Percentiles rank a stretch among this genome's conserved stretches.
These are phyloP conservation scores for Ectemnius cavifrons DNA, from an alignment of 2,888 invertebrate genomes.

Conservation along the genomic window DNA sequence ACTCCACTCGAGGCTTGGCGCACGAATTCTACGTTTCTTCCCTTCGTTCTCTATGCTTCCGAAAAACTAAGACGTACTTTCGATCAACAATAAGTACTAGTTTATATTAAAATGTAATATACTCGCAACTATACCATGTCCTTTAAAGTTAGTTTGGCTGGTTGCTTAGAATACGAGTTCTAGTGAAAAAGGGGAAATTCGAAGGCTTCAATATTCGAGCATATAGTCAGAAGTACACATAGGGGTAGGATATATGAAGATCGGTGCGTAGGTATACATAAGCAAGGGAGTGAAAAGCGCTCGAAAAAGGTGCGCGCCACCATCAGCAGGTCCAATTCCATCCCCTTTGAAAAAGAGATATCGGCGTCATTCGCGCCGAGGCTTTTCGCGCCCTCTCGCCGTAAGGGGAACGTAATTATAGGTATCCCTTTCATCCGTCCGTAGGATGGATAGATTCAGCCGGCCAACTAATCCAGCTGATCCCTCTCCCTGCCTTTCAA, in stretches of 20 bases:
- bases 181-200: no score
- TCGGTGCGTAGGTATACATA: constrained; percentile 2
- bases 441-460: constrained; percentile 56
- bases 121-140: no score
- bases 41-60: no score
- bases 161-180: no score
- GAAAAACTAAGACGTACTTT: no score
- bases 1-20: background rate
- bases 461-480: constrained; percentile 60
- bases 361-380: constrained; percentile 63
- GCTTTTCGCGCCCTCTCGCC: constrained; percentile 62
- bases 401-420: constrained; percentile 67
- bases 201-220: no score
- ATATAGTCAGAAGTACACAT: no score
- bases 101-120: no score
- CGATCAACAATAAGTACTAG: no score
- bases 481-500: constrained; percentile 58
- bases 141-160: no score
- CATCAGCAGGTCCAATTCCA: constrained; percentile 59
- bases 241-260: no score
- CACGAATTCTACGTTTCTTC: background rate
- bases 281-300: constrained; percentile 27
- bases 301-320: constrained; percentile 45
- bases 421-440: constrained; percentile 61
- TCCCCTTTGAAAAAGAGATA: constrained; percentile 63